Evolutionary conservation across 2,113 vertebrate species (phyloP).

Genomic region (Thryonomys swinderianus): DNA sequence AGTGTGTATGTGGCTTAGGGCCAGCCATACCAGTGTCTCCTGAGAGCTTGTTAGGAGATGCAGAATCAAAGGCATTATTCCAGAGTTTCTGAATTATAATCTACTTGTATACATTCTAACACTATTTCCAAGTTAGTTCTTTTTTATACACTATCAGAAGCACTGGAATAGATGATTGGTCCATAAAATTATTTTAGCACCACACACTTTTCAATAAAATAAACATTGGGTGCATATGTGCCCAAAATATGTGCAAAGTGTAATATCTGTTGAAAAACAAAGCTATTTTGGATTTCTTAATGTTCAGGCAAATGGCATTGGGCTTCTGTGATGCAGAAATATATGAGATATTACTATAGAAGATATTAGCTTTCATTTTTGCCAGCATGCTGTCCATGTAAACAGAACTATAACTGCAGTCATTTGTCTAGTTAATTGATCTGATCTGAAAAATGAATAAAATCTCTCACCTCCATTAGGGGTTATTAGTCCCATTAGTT

Average conservation of each 20-base stretch:
- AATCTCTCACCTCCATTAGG: not conserved
- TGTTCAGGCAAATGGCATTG: not conserved
- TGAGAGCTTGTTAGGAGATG: constrained; percentile 20
- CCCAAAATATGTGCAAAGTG: not conserved
- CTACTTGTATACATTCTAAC: constrained; percentile 23
- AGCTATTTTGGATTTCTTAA: not conserved
- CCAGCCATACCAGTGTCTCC: not conserved
- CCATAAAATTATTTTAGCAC: constrained; percentile 56
- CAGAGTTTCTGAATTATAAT: not conserved
- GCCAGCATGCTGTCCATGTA: not conserved
- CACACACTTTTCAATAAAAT: constrained; percentile 4
- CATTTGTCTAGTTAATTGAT: not conserved
- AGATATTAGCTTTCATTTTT: not conserved
- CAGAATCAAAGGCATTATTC: not conserved
- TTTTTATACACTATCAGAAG: not conserved
- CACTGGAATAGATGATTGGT: not conserved
- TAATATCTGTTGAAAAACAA: constrained; percentile 10
- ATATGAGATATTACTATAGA: not conserved
- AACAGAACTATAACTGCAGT: not conserved
- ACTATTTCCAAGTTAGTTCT: not conserved
- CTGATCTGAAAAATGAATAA: not conserved
- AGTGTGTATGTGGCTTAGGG: not conserved
- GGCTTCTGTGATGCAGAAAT: not conserved
- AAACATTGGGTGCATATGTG: not conserved
- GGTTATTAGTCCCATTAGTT: not conserved